Conservation (phyloP, 2,797 vertebrate species). For the Mastacembelus armatus region DNA sequence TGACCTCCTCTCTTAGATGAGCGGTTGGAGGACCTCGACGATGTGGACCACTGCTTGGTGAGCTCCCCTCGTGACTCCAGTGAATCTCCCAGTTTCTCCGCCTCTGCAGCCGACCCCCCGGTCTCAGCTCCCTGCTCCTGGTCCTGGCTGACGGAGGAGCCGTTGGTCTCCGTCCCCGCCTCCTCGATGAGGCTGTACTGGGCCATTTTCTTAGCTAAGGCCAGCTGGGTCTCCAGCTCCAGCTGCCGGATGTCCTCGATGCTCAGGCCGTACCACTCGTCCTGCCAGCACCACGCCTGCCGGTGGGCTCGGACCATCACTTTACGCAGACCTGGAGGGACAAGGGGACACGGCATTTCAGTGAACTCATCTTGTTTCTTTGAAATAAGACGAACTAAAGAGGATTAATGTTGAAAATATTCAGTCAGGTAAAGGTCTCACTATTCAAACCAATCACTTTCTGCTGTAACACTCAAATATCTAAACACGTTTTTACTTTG, state of each 20-base stretch:
- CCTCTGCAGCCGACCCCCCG: conserved; percentile 57
- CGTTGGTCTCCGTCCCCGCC: conserved; percentile 75
- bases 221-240: conserved; percentile 95
- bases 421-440: too few species aligned
- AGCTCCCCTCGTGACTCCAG: conserved; percentile 87
- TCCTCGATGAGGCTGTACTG: conserved; percentile 90
- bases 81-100: conserved; percentile 76
- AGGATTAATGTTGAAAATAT: too few species aligned
- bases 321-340: conserved; percentile 89
- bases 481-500: too few species aligned
- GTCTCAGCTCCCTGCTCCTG: conserved; percentile 73
- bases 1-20: conserved; percentile 97
- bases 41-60: conserved; percentile 98
- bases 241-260: conserved; percentile 96
- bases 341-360: not conserved
- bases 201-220: conserved; percentile 97
- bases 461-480: too few species aligned
- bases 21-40: conserved; percentile 91
- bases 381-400: conserved; percentile 1
- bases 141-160: conserved; percentile 76
- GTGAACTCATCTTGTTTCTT: not conserved
- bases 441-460: too few species aligned
- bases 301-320: conserved; percentile 98
- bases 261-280: conserved; percentile 96
- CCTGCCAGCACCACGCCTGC: conserved; percentile 99